phyloP scores from a whole-genome alignment of 2,113 vertebrate genomes.

The Ceyx melanurus region DNA sequence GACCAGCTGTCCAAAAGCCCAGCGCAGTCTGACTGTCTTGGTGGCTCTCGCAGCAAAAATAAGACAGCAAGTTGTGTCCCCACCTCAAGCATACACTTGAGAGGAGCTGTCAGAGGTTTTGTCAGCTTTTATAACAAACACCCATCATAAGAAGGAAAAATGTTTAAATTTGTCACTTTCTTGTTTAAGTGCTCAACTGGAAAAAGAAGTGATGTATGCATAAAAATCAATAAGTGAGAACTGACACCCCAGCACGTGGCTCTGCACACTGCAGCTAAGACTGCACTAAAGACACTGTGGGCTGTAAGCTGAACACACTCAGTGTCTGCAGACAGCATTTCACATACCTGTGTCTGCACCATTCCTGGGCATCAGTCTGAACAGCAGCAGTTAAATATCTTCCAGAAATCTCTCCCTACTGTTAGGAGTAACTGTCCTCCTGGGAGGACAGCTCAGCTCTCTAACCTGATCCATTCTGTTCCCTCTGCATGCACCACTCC shows the following conservation, averaged over 20 bases:
- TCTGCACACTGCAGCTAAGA: not conserved
- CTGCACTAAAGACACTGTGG: not conserved
- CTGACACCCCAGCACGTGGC: not conserved
- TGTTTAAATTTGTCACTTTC: not conserved
- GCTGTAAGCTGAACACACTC: not conserved
- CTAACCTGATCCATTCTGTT: not conserved
- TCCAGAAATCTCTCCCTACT: not conserved
- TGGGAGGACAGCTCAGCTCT: not conserved
- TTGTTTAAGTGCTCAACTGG: not conserved
- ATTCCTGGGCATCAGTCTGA: not conserved
- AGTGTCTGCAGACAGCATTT: not conserved
- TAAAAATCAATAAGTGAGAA: not conserved
- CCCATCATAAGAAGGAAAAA: not conserved
- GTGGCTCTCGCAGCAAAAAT: not conserved
- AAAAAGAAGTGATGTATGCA: not conserved
- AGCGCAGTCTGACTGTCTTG: not conserved
- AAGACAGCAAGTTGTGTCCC: not conserved
- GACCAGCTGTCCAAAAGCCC: conserved; percentile 13
- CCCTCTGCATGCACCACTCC: not conserved
- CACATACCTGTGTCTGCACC: not conserved
- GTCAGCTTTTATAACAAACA: not conserved
- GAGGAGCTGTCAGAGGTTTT: not conserved
- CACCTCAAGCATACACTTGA: not conserved
- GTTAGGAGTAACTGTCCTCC: not conserved
- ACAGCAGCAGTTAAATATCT: not conserved